phyloP scores from a whole-genome alignment of 2,888 invertebrate species.

The Parapristionchus giblindavisi region DNA sequence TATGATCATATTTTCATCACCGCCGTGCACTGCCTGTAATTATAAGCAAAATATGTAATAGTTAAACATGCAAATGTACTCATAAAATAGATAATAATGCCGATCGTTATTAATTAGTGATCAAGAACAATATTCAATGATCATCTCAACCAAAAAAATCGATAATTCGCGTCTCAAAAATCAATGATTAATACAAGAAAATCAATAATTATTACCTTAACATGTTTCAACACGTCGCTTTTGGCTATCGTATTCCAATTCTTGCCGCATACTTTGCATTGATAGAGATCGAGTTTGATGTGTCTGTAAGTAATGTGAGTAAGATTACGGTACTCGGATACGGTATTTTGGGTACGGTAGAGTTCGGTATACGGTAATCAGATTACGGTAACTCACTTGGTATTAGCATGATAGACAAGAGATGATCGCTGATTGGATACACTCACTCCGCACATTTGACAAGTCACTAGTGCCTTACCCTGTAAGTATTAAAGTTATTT shows the following conservation, averaged over 20 bases:
- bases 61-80: no score
- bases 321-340: background rate
- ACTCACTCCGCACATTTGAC: constrained; percentile 45
- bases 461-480: constrained; percentile 41
- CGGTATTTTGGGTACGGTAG: background rate
- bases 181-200: background rate
- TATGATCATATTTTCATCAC: constrained; percentile 42
- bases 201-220: constrained; percentile 43
- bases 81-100: no score
- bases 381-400: constrained; percentile 34
- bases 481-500: background rate
- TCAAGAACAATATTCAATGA: no score
- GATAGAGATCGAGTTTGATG: constrained; percentile 47
- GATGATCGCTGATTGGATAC: constrained; percentile 50
- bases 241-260: constrained; percentile 57
- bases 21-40: constrained; percentile 42
- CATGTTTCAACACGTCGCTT: constrained; percentile 54
- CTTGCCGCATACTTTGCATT: constrained; percentile 49
- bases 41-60: background rate
- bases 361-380: background rate
- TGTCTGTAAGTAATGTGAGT: constrained; percentile 40
- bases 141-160: background rate
- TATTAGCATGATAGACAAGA: constrained; percentile 53
- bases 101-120: no score
- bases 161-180: background rate